Conservation (phyloP, 2,888 invertebrate species). For the Oscheius onirici region DNA sequence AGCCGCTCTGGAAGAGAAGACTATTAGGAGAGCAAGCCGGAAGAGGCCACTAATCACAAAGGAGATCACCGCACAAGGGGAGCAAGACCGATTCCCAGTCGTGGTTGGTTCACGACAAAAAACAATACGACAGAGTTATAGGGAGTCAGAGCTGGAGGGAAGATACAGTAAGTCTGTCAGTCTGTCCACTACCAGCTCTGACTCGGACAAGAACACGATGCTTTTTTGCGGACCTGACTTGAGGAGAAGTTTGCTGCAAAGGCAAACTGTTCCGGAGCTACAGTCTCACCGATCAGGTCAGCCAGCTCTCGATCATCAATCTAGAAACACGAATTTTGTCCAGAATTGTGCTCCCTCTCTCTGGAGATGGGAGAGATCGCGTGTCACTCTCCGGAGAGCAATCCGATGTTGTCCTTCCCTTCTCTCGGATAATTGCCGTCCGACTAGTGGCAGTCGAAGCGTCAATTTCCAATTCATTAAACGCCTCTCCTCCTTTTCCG, state of each 20-base stretch:
- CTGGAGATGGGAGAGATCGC: background rate
- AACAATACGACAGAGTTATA: background rate
- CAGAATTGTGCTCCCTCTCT: background rate
- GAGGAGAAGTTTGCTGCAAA: conserved; percentile 21
- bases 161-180: too few species aligned
- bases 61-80: conserved; percentile 15
- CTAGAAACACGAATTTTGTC: conserved; percentile 42
- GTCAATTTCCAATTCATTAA: conserved; percentile 29
- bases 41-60: background rate
- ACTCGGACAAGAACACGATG: conserved; percentile 1
- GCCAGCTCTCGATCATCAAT: conserved; percentile 68
- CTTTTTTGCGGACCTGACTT: conserved; percentile 1
- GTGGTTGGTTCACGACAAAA: conserved; percentile 5
- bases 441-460: conserved; percentile 1
- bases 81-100: background rate
- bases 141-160: background rate
- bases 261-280: conserved; percentile 10
- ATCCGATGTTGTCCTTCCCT: background rate
- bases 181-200: background rate
- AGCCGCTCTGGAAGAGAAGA: conserved; percentile 48
- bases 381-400: background rate
- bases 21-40: background rate
- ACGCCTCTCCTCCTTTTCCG: background rate
- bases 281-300: conserved; percentile 61
- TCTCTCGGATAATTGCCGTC: conserved; percentile 1